Percentiles rank a stretch among this genome's conserved stretches.
These are phyloP conservation scores for Corydoras sp. DNA, from an alignment of 2,113 vertebrate species.

Conservation along the genomic window DNA sequence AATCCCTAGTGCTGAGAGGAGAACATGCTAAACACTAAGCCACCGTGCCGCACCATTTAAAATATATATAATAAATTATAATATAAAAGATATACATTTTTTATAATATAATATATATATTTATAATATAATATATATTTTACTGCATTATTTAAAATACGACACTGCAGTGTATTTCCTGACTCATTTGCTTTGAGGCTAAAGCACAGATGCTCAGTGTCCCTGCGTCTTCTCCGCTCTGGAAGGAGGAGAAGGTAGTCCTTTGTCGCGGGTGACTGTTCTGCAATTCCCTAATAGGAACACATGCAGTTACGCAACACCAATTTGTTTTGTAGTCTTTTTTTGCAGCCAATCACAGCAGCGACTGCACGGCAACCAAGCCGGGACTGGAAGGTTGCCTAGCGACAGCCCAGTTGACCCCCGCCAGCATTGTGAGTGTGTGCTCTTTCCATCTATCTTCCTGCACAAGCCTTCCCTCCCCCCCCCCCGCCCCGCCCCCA, in stretches of 20 bases:
- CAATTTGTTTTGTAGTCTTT: constrained; percentile 11
- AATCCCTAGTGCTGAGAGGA: no score
- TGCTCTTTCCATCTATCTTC: constrained; percentile 6
- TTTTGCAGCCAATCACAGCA: constrained; percentile 32
- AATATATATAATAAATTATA: no score
- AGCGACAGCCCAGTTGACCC: constrained; percentile 34
- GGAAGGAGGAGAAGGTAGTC: neutral
- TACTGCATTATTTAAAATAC: neutral
- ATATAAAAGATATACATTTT: no score
- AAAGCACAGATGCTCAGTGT: neutral
- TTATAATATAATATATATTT: no score
- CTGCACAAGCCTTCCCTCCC: neutral
- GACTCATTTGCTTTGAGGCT: neutral
- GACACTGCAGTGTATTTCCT: neutral
- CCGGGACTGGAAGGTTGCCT: constrained; percentile 32
- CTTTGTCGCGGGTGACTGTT: constrained; percentile 27
- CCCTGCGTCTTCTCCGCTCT: neutral
- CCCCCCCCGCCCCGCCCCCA: neutral
- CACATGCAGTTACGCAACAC: constrained; percentile 29
- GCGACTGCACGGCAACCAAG: constrained; percentile 25
- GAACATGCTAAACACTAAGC: no score
- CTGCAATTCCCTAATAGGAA: constrained; percentile 24
- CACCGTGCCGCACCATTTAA: no score
- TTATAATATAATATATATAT: no score
- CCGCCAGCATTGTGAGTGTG: constrained; percentile 27